Evolutionary conservation across 2,888 invertebrate genomes (phyloP).

Genomic region (Argyresthia goedartella): DNA sequence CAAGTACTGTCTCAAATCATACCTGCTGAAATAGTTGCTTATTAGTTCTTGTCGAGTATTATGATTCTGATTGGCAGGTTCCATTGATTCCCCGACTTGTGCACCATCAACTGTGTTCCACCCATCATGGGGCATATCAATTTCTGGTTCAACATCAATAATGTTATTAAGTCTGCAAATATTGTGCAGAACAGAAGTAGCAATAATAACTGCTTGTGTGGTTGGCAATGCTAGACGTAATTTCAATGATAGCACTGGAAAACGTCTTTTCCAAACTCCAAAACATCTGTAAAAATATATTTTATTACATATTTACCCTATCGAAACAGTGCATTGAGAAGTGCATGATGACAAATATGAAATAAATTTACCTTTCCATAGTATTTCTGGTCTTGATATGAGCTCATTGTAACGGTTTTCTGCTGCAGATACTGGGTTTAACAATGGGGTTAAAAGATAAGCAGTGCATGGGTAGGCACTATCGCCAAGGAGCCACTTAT

Average conservation of each 20-base stretch:
- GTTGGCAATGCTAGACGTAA: slow-evolving; percentile 3
- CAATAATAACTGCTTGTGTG: slow-evolving; percentile 5
- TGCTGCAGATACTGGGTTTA: slow-evolving; percentile 3
- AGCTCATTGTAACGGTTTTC: slow-evolving; percentile 5
- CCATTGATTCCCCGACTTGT: not conserved
- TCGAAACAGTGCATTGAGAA: not conserved
- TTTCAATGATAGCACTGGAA: slow-evolving; percentile 3
- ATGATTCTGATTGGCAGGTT: not conserved
- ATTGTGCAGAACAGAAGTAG: slow-evolving; percentile 7
- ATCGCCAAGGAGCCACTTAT: too few species aligned
- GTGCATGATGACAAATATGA: not conserved
- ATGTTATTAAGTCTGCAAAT: slow-evolving; percentile 5
- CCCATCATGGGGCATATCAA: slow-evolving; percentile 1
- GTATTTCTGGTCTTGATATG: slow-evolving; percentile 7
- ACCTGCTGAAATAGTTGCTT: slow-evolving; percentile 1
- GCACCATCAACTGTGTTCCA: not conserved
- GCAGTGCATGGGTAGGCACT: too few species aligned
- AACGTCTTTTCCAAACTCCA: slow-evolving; percentile 3
- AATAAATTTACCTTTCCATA: slow-evolving; percentile 4
- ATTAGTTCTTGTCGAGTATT: not conserved
- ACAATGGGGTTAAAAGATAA: too few species aligned
- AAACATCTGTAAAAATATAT: slow-evolving; percentile 1
- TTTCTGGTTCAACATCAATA: slow-evolving; percentile 4
- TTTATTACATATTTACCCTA: not conserved
- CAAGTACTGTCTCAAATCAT: not conserved